A percentile compares a stretch with the other conserved stretches of the same genome.
phyloP scores from a whole-genome alignment of 2,888 invertebrate genomes.

The Orthonychiurus folsomi region DNA sequence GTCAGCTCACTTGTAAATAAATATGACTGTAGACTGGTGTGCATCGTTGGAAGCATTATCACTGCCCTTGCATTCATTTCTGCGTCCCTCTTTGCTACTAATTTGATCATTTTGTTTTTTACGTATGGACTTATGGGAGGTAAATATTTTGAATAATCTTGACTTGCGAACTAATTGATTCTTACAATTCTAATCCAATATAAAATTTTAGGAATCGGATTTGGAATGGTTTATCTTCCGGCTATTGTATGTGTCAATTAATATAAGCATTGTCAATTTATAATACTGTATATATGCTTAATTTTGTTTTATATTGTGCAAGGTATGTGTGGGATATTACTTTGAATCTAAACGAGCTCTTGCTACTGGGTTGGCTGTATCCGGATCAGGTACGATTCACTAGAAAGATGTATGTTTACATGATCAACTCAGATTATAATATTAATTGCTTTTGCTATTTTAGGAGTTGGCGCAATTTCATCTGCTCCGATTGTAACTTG shows the following conservation, averaged over 20 bases:
- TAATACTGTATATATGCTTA: too few species aligned
- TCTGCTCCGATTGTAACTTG: conserved; percentile 81
- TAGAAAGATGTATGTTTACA: too few species aligned
- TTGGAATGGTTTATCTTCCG: conserved; percentile 85
- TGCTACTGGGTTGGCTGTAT: conserved; percentile 89
- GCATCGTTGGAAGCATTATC: conserved; percentile 79
- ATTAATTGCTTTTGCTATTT: too few species aligned
- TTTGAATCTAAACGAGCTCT: conserved; percentile 88
- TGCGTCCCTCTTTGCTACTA: conserved; percentile 73
- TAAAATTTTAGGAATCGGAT: conserved; percentile 83
- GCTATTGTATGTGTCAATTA: too few species aligned
- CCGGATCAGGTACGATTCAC: conserved; percentile 85
- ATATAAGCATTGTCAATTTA: too few species aligned
- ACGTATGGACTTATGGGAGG: conserved; percentile 88
- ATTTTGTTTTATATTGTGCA: too few species aligned
- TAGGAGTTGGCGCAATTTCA: conserved; percentile 86
- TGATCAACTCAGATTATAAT: too few species aligned
- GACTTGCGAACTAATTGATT: too few species aligned
- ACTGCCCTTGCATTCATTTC: conserved; percentile 74
- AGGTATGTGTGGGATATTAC: conserved; percentile 93
- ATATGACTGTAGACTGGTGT: conserved; percentile 86
- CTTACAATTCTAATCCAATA: too few species aligned
- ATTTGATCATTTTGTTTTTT: conserved; percentile 78
- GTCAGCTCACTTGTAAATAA: conserved; percentile 92
- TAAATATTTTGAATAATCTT: too few species aligned